A percentile compares a stretch with the other conserved stretches of the same genome.
Conservation (phyloP, 2,113 vertebrate genomes). For the Cyprinodon brontotheroides region DNA sequence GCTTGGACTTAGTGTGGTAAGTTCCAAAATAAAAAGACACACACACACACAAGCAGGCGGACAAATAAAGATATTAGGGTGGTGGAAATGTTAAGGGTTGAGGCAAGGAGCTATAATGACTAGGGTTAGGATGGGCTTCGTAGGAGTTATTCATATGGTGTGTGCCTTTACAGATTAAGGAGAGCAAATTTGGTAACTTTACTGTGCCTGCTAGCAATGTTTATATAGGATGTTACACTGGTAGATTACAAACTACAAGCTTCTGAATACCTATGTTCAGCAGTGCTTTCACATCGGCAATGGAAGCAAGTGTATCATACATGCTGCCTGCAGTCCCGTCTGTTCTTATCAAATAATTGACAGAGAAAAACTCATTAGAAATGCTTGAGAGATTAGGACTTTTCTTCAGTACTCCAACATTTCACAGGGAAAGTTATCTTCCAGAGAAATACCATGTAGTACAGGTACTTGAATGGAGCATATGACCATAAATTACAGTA, state of each 20-base stretch:
- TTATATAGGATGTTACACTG: slow-evolving; percentile 67
- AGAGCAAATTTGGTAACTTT: slow-evolving; percentile 56
- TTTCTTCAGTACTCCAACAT: slow-evolving; percentile 76
- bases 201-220: slow-evolving; percentile 63
- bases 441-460: slow-evolving; percentile 70
- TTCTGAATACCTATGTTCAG: slow-evolving; percentile 50
- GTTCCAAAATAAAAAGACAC: slow-evolving; percentile 38
- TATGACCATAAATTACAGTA: slow-evolving; percentile 60
- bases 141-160: slow-evolving; percentile 5
- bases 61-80: not conserved
- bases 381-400: slow-evolving; percentile 83
- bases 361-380: slow-evolving; percentile 86
- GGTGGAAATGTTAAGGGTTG: slow-evolving; percentile 7
- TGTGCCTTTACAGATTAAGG: slow-evolving; percentile 33
- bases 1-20: slow-evolving; percentile 95
- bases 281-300: slow-evolving; percentile 68
- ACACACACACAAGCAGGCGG: not conserved
- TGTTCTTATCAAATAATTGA: slow-evolving; percentile 87
- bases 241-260: slow-evolving; percentile 66
- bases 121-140: slow-evolving; percentile 12
- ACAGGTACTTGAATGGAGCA: slow-evolving; percentile 71
- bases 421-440: slow-evolving; percentile 76
- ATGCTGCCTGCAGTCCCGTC: slow-evolving; percentile 78
- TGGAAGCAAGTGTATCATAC: slow-evolving; percentile 77
- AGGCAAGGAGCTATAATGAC: slow-evolving; percentile 17